Base-by-base conservation (phyloP, 1,140 invertebrate genomes). In the Orius insidiosus region DNA sequence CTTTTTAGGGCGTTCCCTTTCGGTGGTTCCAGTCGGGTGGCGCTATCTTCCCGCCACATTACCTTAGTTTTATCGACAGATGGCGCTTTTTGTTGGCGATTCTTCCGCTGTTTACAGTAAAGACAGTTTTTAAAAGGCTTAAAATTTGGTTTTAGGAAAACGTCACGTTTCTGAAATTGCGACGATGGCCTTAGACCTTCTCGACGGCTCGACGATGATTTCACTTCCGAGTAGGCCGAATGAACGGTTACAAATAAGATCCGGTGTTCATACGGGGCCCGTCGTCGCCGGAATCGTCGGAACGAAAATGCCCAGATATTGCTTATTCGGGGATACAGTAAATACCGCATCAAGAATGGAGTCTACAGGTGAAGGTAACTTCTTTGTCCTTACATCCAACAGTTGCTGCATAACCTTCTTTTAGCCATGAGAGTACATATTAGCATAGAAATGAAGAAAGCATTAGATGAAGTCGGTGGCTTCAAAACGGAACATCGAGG, bases 351-450 rank as follows among this genome's bases (percentile, higher is more conserved):
- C 76, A 5, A 62, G 80, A 45, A 85, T 85, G 80, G 80, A 85
- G 61, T 77, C 77, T 7, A 80, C 78, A 6, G 80, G 80, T 18
- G 75, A 80, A 67, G 74, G 76, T 78, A 57, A 54, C n/a, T n/a
- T n/a, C n/a, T n/a, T n/a, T n/a, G n/a, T n/a, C n/a, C n/a, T n/a
- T n/a, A n/a, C n/a, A n/a, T n/a, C n/a, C n/a, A n/a, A n/a, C n/a
- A n/a, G n/a, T n/a, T n/a, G n/a, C n/a, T n/a, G n/a, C n/a, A n/a
- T n/a, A n/a, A n/a, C n/a, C n/a, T n/a, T n/a, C n/a, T 55, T 48
- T 58, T 60, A 85, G 83, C 84, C 2, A 70, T 87, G 45, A 80
- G 80, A 63, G 88, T 94, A 54, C 88, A 94, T 62, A 88, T 90
- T 52, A 90, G 85, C 53, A 68, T 78, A 51, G 80, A 89, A 57